A percentile compares a stretch with the other conserved stretches of the same genome.
phyloP scores from a whole-genome alignment of 2,797 vertebrate genomes.

The Pelodytes ibericus region DNA sequence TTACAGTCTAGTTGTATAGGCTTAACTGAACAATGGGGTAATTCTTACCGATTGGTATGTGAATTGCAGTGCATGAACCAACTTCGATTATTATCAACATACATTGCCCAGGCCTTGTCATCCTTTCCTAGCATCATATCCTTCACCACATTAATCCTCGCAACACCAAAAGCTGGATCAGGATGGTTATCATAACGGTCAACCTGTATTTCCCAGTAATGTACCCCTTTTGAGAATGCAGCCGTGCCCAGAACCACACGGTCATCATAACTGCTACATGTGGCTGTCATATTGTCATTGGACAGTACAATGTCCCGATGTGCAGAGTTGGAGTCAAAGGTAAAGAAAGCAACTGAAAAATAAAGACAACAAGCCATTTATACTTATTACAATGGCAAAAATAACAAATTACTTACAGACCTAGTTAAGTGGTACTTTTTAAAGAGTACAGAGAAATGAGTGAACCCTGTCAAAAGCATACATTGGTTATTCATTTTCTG shows the following conservation, averaged over 20 bases:
- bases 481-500: too few species aligned
- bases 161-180: conserved; percentile 93
- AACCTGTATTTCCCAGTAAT: conserved; percentile 94
- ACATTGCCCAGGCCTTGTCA: conserved; percentile 94
- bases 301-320: conserved; percentile 93
- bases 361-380: neutral
- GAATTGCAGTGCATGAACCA: conserved; percentile 94
- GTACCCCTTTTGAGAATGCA: conserved; percentile 92
- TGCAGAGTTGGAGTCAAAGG: conserved; percentile 90
- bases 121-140: conserved; percentile 97
- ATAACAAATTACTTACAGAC: too few species aligned
- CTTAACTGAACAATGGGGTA: too few species aligned
- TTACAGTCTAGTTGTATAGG: too few species aligned
- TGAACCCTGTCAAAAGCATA: too few species aligned
- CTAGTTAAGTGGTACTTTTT: too few species aligned
- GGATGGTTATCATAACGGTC: conserved; percentile 98
- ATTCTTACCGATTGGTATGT: conserved; percentile 82
- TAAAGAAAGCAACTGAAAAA: conserved; percentile 93
- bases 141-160: conserved; percentile 89
- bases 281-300: conserved; percentile 93
- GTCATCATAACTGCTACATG: conserved; percentile 95
- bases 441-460: too few species aligned
- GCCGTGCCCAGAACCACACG: conserved; percentile 94
- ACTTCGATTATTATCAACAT: conserved; percentile 90
- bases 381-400: too few species aligned